Base-by-base conservation (phyloP, 35 echinoderm and acorn worm genomes). In the Nesometra sesokonis region DNA sequence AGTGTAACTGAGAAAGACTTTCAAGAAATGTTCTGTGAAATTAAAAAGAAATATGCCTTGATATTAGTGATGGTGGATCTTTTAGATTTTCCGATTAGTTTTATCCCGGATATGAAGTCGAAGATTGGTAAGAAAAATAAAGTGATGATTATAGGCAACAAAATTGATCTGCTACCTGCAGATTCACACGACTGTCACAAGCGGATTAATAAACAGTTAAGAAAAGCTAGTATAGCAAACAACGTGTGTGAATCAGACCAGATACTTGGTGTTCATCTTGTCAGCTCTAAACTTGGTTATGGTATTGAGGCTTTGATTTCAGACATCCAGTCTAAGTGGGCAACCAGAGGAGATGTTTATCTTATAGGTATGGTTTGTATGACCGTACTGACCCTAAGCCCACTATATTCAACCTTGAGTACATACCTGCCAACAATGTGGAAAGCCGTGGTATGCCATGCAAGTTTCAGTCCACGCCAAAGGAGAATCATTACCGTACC, bases 211-310 rank as follows among this genome's bases (percentile, higher is more conserved):
- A 80, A 85, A 21, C 76, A 88, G 32, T 77, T 95, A 19, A 0
- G 89, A 31, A 40, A 85, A 81, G 67, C 87, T 2, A 91, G 95
- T 81, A 85, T 97, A 5, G 37, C 87, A 57, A 87, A 85, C 78
- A 89, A 87, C 5, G 92, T 94, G 3, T 93, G 92, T 46, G 37
- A 82, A 19, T 47, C 36, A 82, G 87, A 89, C 0, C 90, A 85
- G 35, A 92, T 97, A 37, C 76, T 84, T 34, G 46, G 87, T 36
- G 87, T 97, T 11, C 37, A 47, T 67, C 79, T 97, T 11, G 81
- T 97, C 29, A 97, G 95, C 80, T 92, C 95, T 0, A 97, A 97
- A 81, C 83, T 92, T 38, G 95, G 95, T 4, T 97, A 86, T 88
- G 92, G 92, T 17, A 83, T 97, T 79, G 95, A 97, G 31, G 38